phyloP scores from a whole-genome alignment of 1,140 invertebrate species.

The Aphis gossypii region DNA sequence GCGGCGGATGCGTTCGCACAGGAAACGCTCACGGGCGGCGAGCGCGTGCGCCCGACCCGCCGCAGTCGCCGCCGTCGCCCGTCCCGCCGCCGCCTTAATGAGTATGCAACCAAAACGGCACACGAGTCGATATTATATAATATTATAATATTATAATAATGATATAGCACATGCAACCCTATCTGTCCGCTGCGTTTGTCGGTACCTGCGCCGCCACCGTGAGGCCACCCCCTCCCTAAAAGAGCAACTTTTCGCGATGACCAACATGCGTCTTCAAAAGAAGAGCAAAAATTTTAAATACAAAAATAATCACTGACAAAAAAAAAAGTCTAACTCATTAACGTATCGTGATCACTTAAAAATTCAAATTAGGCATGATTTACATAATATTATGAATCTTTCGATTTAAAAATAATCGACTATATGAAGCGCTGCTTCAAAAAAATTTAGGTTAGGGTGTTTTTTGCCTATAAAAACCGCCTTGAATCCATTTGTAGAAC shows the following conservation, averaged over 20 bases:
- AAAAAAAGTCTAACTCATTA: neutral
- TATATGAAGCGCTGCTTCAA: no score
- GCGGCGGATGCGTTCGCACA: slow-evolving; percentile 56
- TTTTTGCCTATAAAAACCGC: neutral
- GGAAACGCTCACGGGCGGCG: slow-evolving; percentile 37
- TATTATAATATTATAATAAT: slow-evolving; percentile 11
- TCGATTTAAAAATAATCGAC: neutral
- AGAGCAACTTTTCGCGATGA: neutral
- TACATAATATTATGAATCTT: neutral
- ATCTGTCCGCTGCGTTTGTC: neutral
- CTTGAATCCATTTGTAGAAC: neutral
- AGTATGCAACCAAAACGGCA: slow-evolving; percentile 55
- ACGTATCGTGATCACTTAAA: neutral
- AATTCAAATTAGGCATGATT: neutral
- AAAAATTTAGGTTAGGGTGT: neutral
- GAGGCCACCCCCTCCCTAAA: neutral
- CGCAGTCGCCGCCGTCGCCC: neutral
- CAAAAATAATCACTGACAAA: neutral
- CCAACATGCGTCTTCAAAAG: no score
- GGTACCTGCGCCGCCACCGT: neutral
- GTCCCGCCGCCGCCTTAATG: slow-evolving; percentile 18
- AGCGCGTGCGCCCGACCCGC: slow-evolving; percentile 51
- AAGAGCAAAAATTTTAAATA: neutral
- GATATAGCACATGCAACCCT: slow-evolving; percentile 37
- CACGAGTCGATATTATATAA: slow-evolving; percentile 53